These are phyloP conservation scores for Punctoribates punctum DNA, from an alignment of 2,888 invertebrate species.

Conservation along the genomic window DNA sequence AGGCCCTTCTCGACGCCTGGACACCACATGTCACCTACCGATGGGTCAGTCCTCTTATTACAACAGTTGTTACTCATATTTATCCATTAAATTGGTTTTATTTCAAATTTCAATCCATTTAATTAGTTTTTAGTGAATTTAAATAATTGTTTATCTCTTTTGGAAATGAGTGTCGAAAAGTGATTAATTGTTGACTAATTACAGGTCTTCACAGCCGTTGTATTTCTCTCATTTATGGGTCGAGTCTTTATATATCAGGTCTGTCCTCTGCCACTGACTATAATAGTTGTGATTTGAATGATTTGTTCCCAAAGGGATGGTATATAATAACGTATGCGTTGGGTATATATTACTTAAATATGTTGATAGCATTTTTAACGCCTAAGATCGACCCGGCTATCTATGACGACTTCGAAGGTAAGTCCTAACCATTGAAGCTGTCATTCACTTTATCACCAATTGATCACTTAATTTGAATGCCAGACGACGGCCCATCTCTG, in stretches of 20 bases:
- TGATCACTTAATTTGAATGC: constrained; percentile 39
- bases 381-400: constrained; percentile 90
- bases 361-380: constrained; percentile 98
- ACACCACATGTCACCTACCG: constrained; percentile 75
- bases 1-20: constrained; percentile 68
- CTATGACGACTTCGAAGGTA: constrained; percentile 48
- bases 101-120: neutral
- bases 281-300: neutral
- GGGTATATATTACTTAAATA: constrained; percentile 97
- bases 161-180: too few species aligned
- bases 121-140: neutral
- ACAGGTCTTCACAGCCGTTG: constrained; percentile 34
- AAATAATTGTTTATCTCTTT: too few species aligned
- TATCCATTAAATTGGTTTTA: too few species aligned
- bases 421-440: constrained; percentile 32
- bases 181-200: neutral
- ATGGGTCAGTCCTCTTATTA: constrained; percentile 61
- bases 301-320: constrained; percentile 74
- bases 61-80: too few species aligned
- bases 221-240: constrained; percentile 53
- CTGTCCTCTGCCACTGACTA: constrained; percentile 50
- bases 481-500: constrained; percentile 83
- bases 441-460: too few species aligned
- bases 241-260: constrained; percentile 79
- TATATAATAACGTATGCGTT: constrained; percentile 98